Conservation (phyloP, 2,113 vertebrate genomes). For the Leptobrachium ailaonicum region DNA sequence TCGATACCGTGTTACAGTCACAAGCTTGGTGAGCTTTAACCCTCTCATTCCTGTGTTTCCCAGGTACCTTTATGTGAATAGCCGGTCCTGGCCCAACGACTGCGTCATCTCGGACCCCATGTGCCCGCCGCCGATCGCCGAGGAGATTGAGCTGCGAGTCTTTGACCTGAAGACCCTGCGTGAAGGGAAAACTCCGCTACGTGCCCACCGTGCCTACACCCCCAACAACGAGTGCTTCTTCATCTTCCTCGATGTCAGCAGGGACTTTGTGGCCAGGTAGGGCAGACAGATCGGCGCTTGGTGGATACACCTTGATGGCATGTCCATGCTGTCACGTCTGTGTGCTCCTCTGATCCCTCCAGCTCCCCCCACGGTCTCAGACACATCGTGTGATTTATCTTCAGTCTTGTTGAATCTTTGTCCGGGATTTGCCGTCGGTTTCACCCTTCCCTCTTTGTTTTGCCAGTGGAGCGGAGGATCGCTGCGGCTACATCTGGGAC, state of each 20-base stretch:
- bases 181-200: constrained; percentile 86
- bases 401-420: neutral
- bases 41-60: neutral
- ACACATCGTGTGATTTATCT: neutral
- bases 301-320: no score
- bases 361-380: no score
- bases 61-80: constrained; percentile 96
- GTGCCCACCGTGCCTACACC: constrained; percentile 89
- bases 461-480: constrained; percentile 89
- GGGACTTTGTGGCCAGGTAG: constrained; percentile 94
- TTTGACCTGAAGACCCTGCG: constrained; percentile 91
- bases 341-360: no score
- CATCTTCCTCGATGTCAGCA: constrained; percentile 94
- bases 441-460: neutral
- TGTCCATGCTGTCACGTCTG: no score
- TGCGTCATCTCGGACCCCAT: constrained; percentile 90
- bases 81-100: constrained; percentile 88
- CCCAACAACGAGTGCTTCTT: constrained; percentile 96
- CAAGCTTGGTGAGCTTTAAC: no score
- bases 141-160: constrained; percentile 93
- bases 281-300: no score
- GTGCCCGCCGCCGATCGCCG: constrained; percentile 90
- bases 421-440: neutral
- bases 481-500: constrained; percentile 96
- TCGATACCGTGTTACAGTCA: no score